Evolutionary conservation across 2,797 vertebrate genomes (phyloP), one percentile per base, ranked within the genome.

Genomic region (Apogon talboti): DNA sequence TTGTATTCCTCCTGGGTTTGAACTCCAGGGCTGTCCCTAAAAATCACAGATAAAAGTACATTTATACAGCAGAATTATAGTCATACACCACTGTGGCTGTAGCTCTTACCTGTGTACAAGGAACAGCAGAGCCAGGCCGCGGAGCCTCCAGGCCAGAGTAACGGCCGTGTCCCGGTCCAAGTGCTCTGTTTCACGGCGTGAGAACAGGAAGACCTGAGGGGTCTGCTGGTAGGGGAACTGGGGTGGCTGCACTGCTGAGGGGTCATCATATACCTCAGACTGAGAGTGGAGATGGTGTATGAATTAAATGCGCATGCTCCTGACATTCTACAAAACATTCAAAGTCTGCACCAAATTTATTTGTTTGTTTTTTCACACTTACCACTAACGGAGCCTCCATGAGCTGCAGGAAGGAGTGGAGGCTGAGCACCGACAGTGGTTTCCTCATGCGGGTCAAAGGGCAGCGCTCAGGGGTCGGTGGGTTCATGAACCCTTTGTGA

Each of bases 301-400:
- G 7, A 11, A 18, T 44, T 11, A 15, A 11, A 12, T 33, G 45
- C 2, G 15, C 21, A 41, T 24, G 21, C 21, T 3, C 3, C 0
- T n/a, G 8, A 35, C 33, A 8, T 35, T 0, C 30, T 33, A 4
- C 7, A 1, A 33, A 6, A 33, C 7, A 33, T 33, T 35, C 33
- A 10, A 35, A 8, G 33, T 35, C 28, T 30, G 7, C 5, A 30
- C 28, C 7, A 35, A 35, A 35, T 10, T 9, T 10, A 35, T 10
- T 7, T 35, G 9, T 35, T 35, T 35, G 33, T 35, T 35, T 30
- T 8, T 7, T 53, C 2, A 42, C n/a, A n/a, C 11, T 79, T 47
- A 98, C 98, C 95, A 99, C 87, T 1, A 98, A 80, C 0, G 97
- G 96, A 33, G 95, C 93, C 15, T 94, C 95, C 96, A 98, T 96